These are phyloP conservation scores for Camponotus pennsylvanicus DNA, from an alignment of 1,140 invertebrate species.

Conservation along the genomic window DNA sequence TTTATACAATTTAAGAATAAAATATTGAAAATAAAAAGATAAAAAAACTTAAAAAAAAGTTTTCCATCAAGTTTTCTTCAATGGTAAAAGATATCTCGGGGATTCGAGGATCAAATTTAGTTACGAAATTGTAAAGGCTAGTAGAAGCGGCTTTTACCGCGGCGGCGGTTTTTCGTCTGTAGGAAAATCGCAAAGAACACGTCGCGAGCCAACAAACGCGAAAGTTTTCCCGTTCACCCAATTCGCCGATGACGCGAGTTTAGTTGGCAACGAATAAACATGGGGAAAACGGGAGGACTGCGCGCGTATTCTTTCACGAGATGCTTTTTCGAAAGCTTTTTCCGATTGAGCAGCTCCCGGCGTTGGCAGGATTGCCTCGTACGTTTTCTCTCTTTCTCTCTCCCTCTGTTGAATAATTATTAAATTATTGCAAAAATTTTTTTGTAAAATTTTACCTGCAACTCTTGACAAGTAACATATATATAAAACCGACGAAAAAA, in stretches of 20 bases:
- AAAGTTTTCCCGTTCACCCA: conserved; percentile 55
- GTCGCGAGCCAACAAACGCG: conserved; percentile 36
- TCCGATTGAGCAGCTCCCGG: conserved; percentile 30
- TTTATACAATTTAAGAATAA: not conserved
- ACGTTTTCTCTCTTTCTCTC: not conserved
- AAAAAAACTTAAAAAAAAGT: not conserved
- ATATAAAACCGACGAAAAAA: too few species aligned
- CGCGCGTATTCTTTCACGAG: conserved; percentile 37
- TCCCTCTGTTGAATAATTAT: conserved; percentile 26
- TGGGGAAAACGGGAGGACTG: conserved; percentile 39
- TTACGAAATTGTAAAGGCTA: conserved; percentile 14
- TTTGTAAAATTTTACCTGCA: conserved; percentile 22
- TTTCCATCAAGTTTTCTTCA: not conserved
- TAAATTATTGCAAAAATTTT: conserved; percentile 55
- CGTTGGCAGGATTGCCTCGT: conserved; percentile 17
- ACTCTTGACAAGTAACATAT: not conserved
- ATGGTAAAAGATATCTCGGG: not conserved
- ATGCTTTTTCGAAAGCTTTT: conserved; percentile 54
- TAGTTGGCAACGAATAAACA: conserved; percentile 60
- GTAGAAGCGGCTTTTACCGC: conserved; percentile 33
- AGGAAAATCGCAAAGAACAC: conserved; percentile 33
- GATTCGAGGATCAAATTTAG: conserved; percentile 16
- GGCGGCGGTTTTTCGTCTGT: not conserved
- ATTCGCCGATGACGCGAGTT: conserved; percentile 57
- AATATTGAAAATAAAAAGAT: not conserved